A percentile compares a stretch with the other conserved stretches of the same genome.
Conservation (phyloP, 1,140 invertebrate genomes). For the Tetragonula clypearis region DNA sequence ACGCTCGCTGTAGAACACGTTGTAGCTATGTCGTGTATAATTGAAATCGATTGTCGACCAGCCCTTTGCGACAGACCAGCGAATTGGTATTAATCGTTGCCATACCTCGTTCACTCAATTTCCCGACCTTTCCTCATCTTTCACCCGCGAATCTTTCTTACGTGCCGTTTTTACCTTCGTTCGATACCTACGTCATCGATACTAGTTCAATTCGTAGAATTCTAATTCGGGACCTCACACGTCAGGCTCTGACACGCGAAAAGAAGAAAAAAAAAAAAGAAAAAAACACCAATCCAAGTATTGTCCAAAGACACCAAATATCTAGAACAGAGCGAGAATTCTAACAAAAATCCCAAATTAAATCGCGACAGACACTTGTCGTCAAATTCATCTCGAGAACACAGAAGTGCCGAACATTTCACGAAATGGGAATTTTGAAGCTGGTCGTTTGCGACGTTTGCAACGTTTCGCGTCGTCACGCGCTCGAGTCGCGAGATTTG, state of each 20-base stretch:
- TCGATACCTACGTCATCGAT: no score
- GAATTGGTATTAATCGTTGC: not conserved
- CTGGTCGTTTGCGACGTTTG: no score
- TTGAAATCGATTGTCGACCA: slow-evolving; percentile 26
- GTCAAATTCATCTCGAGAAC: not conserved
- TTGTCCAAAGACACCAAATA: not conserved
- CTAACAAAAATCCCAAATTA: not conserved
- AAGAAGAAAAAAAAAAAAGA: no score
- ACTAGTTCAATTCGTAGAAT: not conserved
- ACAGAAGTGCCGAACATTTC: no score
- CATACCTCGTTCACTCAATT: not conserved
- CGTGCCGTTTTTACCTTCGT: not conserved
- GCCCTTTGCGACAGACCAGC: not conserved
- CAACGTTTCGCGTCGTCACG: no score
- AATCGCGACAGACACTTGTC: not conserved
- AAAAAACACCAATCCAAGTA: not conserved
- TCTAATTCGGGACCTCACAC: not conserved
- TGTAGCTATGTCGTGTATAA: slow-evolving; percentile 9
- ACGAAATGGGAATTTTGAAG: no score
- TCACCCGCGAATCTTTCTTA: not conserved
- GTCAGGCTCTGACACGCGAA: not conserved
- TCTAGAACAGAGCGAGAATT: not conserved
- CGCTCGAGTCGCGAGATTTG: not conserved
- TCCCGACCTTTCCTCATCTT: no score
- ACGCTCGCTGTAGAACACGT: slow-evolving; percentile 4